Evolutionary conservation across 2,113 vertebrate species (phyloP).

Genomic region (Nycticryphes semicollaris): DNA sequence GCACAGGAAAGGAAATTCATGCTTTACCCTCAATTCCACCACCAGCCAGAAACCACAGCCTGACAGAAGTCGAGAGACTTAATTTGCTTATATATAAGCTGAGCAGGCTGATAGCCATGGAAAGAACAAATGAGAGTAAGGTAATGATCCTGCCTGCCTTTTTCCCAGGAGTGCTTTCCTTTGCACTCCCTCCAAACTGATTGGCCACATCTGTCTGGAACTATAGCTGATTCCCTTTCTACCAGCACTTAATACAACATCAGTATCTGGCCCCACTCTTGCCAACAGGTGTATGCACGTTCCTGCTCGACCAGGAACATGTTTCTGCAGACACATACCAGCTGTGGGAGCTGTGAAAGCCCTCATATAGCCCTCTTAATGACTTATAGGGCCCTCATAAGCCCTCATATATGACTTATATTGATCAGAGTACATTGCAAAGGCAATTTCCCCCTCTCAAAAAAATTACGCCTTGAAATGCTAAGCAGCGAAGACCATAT

Average conservation of each 20-base stretch:
- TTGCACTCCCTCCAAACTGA: background rate
- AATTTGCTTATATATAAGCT: background rate
- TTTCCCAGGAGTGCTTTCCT: background rate
- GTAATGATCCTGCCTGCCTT: background rate
- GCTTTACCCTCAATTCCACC: background rate
- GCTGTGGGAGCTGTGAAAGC: background rate
- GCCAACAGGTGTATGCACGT: background rate
- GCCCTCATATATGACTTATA: background rate
- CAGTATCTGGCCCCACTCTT: background rate
- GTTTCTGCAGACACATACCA: background rate
- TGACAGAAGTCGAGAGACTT: background rate
- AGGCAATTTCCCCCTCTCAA: background rate
- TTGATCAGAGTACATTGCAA: background rate
- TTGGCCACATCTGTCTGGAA: background rate
- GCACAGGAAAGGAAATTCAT: background rate
- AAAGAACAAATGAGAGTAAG: background rate
- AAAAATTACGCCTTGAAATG: background rate
- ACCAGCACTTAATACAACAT: background rate
- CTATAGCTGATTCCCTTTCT: background rate
- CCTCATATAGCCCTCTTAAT: too few relatives aligned
- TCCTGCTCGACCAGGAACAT: background rate
- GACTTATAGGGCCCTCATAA: too few relatives aligned
- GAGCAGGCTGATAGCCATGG: rapidly evolving
- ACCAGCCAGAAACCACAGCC: background rate
- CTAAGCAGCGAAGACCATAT: background rate